Evolutionary conservation across 2,888 invertebrate species (phyloP).

Genomic region (Carcina quercana): DNA sequence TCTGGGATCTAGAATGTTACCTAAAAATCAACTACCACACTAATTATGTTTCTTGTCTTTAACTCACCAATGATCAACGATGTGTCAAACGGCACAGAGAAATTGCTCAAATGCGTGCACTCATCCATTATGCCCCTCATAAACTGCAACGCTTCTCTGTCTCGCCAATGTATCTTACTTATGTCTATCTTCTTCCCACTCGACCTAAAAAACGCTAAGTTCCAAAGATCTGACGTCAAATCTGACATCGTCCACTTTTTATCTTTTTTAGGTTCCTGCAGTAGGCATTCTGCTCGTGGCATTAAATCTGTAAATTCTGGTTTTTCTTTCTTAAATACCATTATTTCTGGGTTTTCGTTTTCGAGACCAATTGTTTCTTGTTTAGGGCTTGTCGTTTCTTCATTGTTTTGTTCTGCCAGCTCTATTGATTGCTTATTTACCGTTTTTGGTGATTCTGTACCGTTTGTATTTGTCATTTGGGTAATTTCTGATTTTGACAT

Average conservation of each 20-base stretch:
- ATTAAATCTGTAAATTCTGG: no score
- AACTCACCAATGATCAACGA: conserved; percentile 83
- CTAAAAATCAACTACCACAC: not conserved
- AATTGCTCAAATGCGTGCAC: conserved; percentile 97
- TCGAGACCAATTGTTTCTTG: no score
- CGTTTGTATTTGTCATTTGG: no score
- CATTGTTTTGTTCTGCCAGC: no score
- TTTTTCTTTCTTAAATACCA: no score
- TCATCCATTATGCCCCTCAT: conserved; percentile 99
- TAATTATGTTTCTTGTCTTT: not conserved
- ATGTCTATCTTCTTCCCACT: conserved; percentile 69
- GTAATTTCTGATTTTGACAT: no score
- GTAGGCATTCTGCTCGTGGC: no score
- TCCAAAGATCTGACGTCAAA: conserved; percentile 52
- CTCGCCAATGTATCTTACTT: conserved; percentile 79
- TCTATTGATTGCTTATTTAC: no score
- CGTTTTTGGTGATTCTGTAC: no score
- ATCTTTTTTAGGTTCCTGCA: no score
- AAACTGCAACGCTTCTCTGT: conserved; percentile 89
- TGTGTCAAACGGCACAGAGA: conserved; percentile 90
- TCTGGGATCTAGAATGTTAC: not conserved
- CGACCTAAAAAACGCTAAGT: conserved; percentile 47
- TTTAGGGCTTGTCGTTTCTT: no score
- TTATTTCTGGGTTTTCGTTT: no score
- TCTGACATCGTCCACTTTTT: conserved; percentile 61